These are phyloP conservation scores for Peromyscus aztecus DNA, from an alignment of 2,797 vertebrate species.

Conservation along the genomic window DNA sequence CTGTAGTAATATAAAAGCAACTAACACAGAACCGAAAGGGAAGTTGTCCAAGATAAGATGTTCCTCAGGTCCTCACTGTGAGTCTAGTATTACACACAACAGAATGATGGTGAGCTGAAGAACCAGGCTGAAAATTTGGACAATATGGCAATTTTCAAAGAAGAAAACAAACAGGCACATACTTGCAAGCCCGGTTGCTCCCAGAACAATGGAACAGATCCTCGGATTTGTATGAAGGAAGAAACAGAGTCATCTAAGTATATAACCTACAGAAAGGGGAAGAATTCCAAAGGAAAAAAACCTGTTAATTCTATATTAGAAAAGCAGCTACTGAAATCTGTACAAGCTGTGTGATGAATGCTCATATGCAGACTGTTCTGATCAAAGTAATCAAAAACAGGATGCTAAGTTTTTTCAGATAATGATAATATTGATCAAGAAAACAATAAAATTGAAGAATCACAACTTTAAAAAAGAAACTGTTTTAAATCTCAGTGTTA, in stretches of 20 bases:
- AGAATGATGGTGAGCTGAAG: background rate
- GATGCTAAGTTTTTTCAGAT: background rate
- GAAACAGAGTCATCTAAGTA: slow-evolving; percentile 97
- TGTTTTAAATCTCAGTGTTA: slow-evolving; percentile 46
- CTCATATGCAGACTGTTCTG: background rate
- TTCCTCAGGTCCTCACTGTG: background rate
- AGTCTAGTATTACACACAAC: background rate
- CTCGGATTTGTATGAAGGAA: slow-evolving; percentile 98
- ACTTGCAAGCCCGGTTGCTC: slow-evolving; percentile 99
- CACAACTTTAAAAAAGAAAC: slow-evolving; percentile 41
- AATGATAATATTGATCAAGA: slow-evolving; percentile 25
- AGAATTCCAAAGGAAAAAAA: background rate
- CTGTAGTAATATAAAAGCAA: background rate
- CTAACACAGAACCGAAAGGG: background rate
- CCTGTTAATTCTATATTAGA: background rate
- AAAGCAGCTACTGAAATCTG: background rate
- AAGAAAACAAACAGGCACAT: slow-evolving; percentile 63
- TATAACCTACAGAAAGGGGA: slow-evolving; percentile 91
- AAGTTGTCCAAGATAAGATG: background rate
- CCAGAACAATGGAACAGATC: slow-evolving; percentile 98
- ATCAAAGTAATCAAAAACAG: background rate
- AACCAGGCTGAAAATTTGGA: slow-evolving; percentile 6
- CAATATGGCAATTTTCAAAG: background rate
- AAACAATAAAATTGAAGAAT: slow-evolving; percentile 23
- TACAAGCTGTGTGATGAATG: background rate